Base-by-base conservation (phyloP, 2,888 invertebrate genomes). In the Priocnemis perturbator region DNA sequence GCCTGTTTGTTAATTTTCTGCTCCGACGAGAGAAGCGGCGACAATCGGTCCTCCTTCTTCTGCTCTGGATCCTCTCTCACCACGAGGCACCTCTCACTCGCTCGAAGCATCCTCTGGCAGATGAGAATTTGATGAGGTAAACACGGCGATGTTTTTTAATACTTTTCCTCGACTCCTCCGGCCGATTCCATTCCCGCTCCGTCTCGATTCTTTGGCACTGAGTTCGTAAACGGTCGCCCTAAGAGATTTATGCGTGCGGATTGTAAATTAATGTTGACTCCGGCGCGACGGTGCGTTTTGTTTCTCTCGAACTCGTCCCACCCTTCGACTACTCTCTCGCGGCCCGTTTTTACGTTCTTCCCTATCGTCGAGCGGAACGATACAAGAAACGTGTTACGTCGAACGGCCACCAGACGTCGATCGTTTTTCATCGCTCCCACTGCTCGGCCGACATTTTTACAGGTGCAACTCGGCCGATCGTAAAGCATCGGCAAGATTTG, bases 61-160 rank as follows among this genome's bases (percentile, higher is more conserved):
- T 59, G n/a, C n/a, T n/a, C 26, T 48, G 57, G 26, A 52, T 56
- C 52, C 45, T 52, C 60, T 66, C 52, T 48, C 63, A 65, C 26
- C 17, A 7, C 58, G 66, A 23, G 17, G n/a, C 17, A 17, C 21
- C 4, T 59, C 59, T 23, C 60, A 57, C 26, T 57, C n/a, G 44
- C n/a, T 20, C 26, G 26, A 64, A 58, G 70, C 67, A 70, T 77
- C n/a, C n/a, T 78, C 73, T 67, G 60, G 55, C 71, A 71, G 82
- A 84, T 83, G 82, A 75, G 79, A 74, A 80, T 83, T 81, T 85
- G 80, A 84, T 81, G 85, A 81, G 82, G 78, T 81, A 83, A 84
- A 83, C 82, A 82, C 69, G 64, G 53, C 60, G 67, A 62, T 69
- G 68, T 75, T 79, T 74, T 75, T 79, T 76, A 77, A 80, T 77